These are phyloP conservation scores for Margaritifera margaritifera DNA, from an alignment of 2,888 invertebrate genomes.

Conservation along the genomic window DNA sequence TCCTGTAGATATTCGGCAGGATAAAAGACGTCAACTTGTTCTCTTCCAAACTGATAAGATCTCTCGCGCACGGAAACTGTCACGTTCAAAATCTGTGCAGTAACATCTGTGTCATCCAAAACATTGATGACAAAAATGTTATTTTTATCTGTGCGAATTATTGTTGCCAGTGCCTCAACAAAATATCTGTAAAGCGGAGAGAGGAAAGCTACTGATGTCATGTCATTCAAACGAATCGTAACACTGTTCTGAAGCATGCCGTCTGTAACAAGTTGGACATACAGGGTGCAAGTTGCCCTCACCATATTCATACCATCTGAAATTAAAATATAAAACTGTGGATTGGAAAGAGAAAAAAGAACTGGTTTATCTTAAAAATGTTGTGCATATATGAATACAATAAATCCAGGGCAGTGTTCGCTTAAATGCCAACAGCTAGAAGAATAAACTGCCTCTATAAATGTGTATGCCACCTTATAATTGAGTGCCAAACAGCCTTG, in stretches of 20 bases:
- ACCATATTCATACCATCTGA: conserved; percentile 94
- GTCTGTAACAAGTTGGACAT: conserved; percentile 91
- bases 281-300: conserved; percentile 92
- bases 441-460: neutral
- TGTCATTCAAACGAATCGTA: conserved; percentile 91
- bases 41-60: conserved; percentile 39
- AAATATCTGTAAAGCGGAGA: conserved; percentile 90
- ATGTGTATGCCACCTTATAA: no score
- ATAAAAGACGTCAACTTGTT: conserved; percentile 80
- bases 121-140: conserved; percentile 94
- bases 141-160: conserved; percentile 92
- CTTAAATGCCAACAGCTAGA: neutral
- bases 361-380: no score
- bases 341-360: neutral
- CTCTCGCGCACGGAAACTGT: conserved; percentile 87
- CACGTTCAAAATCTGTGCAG: conserved; percentile 86
- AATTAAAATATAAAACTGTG: conserved; percentile 15
- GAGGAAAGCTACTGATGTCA: conserved; percentile 93
- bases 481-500: no score
- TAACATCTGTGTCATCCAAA: conserved; percentile 92
- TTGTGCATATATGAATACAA: neutral
- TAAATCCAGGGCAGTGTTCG: neutral
- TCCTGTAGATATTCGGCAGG: conserved; percentile 92
- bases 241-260: conserved; percentile 96
- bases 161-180: conserved; percentile 90